Base-by-base conservation (phyloP, 2,113 vertebrate species). In the Willisornis vidua region DNA sequence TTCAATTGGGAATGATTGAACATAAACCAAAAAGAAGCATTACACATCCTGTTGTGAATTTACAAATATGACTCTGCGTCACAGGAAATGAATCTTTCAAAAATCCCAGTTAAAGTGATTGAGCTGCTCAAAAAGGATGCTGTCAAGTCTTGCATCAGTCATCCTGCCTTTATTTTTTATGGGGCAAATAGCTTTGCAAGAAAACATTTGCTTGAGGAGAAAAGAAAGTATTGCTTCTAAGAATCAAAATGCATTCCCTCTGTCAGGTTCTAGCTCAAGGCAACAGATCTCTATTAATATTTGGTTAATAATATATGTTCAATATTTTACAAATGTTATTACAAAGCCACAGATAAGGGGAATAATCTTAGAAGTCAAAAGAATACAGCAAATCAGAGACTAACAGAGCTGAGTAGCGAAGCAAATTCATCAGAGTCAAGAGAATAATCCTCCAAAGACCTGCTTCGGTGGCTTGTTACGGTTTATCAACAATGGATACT, bases 231-330 rank as follows among this genome's bases (percentile, higher is more conserved):
- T 45, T 89, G 68, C 39, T 91, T 94, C 65, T 43, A 43, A 90
- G 68, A 86, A 75, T 79, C 57, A 35, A 94, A 94, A 89, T 49
- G 45, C 23, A 48, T 91, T 80, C 1, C 57, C 81, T 91, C 59
- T 91, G 45, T 90, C 96, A 89, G 57, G 58, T 90, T 81, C 82
- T 94, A 80, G 82, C 61, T 90, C 91, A 88, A 88, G 85, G 95
- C 93, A 87, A 94, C 33, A 48, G 28, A 52, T 46, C 22, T 31
- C 46, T 57, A 89, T 82, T 91, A 96, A 85, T 73, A 95, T 65
- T 72, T 88, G 80, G 72, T 92, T 88, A 71, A 74, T 43, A 65
- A 73, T 51, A n/a, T 9, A 51, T 52, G 28, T 43, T 76, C 57
- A 82, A 74, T 31, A 54, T 90, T 92, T 95, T 65, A 75, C 33